Conservation (phyloP, 2,888 invertebrate genomes). For the Ametastegia equiseti region DNA sequence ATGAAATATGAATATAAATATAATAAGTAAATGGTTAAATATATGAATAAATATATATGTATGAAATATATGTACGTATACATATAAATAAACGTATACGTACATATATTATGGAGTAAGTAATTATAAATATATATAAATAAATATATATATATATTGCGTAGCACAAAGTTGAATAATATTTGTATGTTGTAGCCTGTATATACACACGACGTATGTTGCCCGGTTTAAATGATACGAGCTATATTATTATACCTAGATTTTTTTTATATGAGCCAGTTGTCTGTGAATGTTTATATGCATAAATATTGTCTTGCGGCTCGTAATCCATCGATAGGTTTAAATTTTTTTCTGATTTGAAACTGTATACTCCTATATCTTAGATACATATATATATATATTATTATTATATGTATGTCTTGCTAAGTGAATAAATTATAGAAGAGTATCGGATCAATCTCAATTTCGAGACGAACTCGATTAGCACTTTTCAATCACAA, state of each 20-base stretch:
- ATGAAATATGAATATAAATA: slow-evolving; percentile 54
- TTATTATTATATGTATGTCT: neutral
- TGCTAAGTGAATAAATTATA: neutral
- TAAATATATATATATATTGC: slow-evolving; percentile 59
- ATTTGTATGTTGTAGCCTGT: slow-evolving; percentile 69
- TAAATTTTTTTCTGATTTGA: neutral
- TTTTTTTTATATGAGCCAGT: slow-evolving; percentile 44
- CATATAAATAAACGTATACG: slow-evolving; percentile 50
- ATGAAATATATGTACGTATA: slow-evolving; percentile 17
- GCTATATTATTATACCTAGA: too few species aligned
- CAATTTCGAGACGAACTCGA: neutral
- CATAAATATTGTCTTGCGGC: slow-evolving; percentile 14
- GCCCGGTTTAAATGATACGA: slow-evolving; percentile 42
- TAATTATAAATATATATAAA: slow-evolving; percentile 45
- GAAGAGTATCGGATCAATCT: neutral
- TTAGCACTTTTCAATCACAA: slow-evolving; percentile 21
- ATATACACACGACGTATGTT: slow-evolving; percentile 59
- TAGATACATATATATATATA: too few species aligned
- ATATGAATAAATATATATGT: slow-evolving; percentile 30
- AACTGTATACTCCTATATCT: neutral
- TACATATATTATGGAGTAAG: neutral
- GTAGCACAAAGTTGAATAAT: slow-evolving; percentile 67
- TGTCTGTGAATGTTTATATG: slow-evolving; percentile 39
- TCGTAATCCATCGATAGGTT: slow-evolving; percentile 26
- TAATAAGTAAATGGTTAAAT: slow-evolving; percentile 60